Percentiles rank a stretch among this genome's conserved stretches.
These are phyloP conservation scores for Diglossa cyanea DNA, from an alignment of 2,797 vertebrate genomes.

Conservation along the genomic window DNA sequence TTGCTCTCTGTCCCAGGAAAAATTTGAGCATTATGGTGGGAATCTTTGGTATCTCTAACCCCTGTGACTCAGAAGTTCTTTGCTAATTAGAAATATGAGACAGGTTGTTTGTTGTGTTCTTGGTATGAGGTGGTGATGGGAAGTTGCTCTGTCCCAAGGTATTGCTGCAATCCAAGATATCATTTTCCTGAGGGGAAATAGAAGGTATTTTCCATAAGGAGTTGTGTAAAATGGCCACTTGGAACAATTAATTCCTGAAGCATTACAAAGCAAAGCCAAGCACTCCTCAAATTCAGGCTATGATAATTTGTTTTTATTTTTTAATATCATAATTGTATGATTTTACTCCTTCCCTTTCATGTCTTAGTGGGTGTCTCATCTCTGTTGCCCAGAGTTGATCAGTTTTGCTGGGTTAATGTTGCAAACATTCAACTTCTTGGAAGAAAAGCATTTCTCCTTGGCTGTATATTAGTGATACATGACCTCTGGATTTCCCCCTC, in stretches of 20 bases:
- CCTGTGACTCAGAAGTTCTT: neutral
- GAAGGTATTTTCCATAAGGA: neutral
- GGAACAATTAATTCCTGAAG: neutral
- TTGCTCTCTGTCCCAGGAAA: neutral
- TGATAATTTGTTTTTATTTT: neutral
- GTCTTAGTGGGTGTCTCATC: neutral
- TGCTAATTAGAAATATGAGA: neutral
- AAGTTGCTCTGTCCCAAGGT: neutral
- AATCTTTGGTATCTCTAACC: neutral
- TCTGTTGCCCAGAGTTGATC: neutral
- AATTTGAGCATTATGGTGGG: neutral
- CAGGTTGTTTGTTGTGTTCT: neutral
- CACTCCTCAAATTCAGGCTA: neutral
- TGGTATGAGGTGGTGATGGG: neutral
- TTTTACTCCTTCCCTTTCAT: neutral
- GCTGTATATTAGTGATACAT: neutral
- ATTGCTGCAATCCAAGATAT: neutral
- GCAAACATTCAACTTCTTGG: neutral
- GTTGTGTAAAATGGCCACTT: neutral
- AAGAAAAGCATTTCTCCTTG: neutral
- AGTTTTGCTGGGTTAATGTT: neutral
- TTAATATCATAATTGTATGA: neutral
- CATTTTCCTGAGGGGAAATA: neutral
- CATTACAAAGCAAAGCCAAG: neutral
- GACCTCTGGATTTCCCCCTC: neutral